Conservation (phyloP, 2,888 invertebrate species). For the Clepsis dumicolana region DNA sequence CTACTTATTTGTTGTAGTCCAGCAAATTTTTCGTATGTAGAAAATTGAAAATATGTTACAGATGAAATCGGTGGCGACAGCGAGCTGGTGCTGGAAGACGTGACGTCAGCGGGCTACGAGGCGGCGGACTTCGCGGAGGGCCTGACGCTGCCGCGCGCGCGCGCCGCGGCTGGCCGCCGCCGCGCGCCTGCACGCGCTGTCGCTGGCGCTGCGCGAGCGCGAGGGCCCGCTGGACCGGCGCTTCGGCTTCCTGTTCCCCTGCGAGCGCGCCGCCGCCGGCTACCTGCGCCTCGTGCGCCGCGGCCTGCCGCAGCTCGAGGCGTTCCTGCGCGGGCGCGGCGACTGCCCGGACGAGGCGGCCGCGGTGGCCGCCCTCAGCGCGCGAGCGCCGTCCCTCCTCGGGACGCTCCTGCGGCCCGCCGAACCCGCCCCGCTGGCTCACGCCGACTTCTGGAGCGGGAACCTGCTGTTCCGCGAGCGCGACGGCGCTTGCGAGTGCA, state of each 20-base stretch:
- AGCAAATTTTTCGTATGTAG: no score
- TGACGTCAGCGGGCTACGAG: constrained; percentile 88
- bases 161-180: constrained; percentile 89
- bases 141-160: constrained; percentile 87
- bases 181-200: constrained; percentile 90
- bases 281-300: constrained; percentile 92
- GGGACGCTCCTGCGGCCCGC: constrained; percentile 89
- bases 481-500: constrained; percentile 86
- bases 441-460: constrained; percentile 95
- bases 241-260: constrained; percentile 90
- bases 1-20: no score
- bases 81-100: constrained; percentile 91
- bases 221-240: constrained; percentile 80
- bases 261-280: constrained; percentile 92
- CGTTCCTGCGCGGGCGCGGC: constrained; percentile 89
- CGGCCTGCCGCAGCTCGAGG: constrained; percentile 91
- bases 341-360: constrained; percentile 87
- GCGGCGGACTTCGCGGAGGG: constrained; percentile 90
- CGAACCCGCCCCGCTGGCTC: constrained; percentile 92
- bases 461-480: constrained; percentile 89
- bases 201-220: constrained; percentile 84
- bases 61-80: constrained; percentile 82
- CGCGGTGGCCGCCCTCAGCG: constrained; percentile 88
- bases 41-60: constrained; percentile 51
- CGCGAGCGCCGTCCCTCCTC: constrained; percentile 90